Evolutionary conservation across 2,888 invertebrate genomes (phyloP).

Genomic region (Schizotus pectinicornis): DNA sequence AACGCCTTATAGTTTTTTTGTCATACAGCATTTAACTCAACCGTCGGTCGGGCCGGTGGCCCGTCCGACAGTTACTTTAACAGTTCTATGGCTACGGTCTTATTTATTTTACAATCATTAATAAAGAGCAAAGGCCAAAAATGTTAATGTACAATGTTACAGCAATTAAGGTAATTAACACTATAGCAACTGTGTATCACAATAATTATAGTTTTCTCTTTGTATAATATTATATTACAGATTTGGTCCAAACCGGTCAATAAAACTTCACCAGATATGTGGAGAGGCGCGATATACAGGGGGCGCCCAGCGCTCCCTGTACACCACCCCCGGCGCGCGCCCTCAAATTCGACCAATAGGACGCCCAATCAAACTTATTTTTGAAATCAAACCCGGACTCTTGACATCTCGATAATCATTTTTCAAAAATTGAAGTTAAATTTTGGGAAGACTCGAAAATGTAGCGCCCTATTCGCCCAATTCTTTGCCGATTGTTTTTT

Average conservation of each 20-base stretch:
- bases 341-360: neutral
- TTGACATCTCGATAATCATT: neutral
- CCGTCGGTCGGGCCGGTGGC: constrained; percentile 2
- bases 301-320: neutral
- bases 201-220: constrained; percentile 23
- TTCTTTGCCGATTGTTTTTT: constrained; percentile 12
- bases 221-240: constrained; percentile 10
- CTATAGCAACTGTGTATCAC: constrained; percentile 27
- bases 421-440: neutral
- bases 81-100: constrained; percentile 14
- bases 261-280: neutral
- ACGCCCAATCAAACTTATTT: neutral
- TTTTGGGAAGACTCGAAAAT: neutral
- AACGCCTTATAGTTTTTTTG: constrained; percentile 32
- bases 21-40: constrained; percentile 25
- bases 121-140: constrained; percentile 33
- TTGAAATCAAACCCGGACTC: too few species aligned
- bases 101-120: constrained; percentile 20
- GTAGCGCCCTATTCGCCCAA: neutral
- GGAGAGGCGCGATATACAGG: neutral
- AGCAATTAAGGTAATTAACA: constrained; percentile 23
- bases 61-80: constrained; percentile 3
- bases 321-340: neutral
- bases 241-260: constrained; percentile 20
- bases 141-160: constrained; percentile 21